These are phyloP conservation scores for Alsophila aescularia DNA, from an alignment of 2,888 invertebrate genomes.

Conservation along the genomic window DNA sequence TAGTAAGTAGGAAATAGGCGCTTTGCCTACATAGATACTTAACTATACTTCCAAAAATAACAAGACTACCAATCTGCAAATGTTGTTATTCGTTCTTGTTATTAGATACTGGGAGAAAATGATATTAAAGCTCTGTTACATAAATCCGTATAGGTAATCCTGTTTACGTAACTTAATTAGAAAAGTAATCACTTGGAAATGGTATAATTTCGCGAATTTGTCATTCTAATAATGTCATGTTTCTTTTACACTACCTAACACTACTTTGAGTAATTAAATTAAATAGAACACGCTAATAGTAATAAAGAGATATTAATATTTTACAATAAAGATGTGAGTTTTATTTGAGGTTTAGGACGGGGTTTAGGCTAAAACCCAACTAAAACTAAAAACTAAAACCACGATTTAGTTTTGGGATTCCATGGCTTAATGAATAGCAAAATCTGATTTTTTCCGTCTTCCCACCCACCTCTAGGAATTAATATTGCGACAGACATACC, in stretches of 20 bases:
- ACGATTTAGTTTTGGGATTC: too few relatives aligned
- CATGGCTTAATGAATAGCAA: too few relatives aligned
- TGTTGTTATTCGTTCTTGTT: slow-evolving; percentile 12
- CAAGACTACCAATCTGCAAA: slow-evolving; percentile 6
- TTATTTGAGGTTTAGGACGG: too few relatives aligned
- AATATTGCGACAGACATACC: too few relatives aligned
- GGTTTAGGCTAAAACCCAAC: too few relatives aligned
- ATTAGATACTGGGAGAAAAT: slow-evolving; percentile 12
- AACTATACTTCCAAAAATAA: too few relatives aligned
- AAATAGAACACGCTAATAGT: neutral
- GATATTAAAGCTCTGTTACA: slow-evolving; percentile 8
- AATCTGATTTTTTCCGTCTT: too few relatives aligned
- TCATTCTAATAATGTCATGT: neutral
- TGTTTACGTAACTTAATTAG: slow-evolving; percentile 23
- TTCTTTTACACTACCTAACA: neutral
- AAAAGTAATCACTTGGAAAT: slow-evolving; percentile 20
- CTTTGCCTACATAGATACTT: too few relatives aligned
- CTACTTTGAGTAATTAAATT: neutral
- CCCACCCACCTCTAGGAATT: too few relatives aligned
- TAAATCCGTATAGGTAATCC: slow-evolving; percentile 19
- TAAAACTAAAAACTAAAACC: too few relatives aligned
- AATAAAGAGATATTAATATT: neutral
- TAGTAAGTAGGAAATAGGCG: too few relatives aligned
- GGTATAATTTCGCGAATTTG: neutral
- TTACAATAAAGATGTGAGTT: too few relatives aligned